Evolutionary conservation across 37 sponge, comb jelly and placozoan genomes (phyloP), one percentile per base, ranked within the genome.

Genomic region (Bolinopsis microptera): DNA sequence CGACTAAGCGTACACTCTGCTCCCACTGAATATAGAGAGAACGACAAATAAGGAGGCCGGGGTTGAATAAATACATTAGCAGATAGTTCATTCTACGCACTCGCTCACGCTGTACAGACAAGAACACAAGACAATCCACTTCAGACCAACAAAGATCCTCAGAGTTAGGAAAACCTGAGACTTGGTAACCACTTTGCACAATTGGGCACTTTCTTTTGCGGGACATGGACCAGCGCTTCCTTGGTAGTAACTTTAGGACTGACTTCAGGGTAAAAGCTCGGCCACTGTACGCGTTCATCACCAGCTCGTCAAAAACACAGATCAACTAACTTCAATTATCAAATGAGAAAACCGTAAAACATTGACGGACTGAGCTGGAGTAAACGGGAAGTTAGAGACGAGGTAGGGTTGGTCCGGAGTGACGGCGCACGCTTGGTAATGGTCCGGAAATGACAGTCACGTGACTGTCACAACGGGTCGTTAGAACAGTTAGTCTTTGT

Each of bases 161-260:
- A n/a, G n/a, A n/a, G n/a, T n/a, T n/a, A n/a, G n/a, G n/a, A 48
- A 48, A 28, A 77, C 80, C 80, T 77, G 80, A 77, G 0, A 77
- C 80, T 35, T 31, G 28, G 80, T 77, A 77, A 77, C 80, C 80
- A 34, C 16, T 27, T 1, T 31, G 36, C 1, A 34, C 35, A 16
- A 32, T 77, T 9, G 80, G 80, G 33, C 80, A 77, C 2, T 34
- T 77, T 32, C 80, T 77, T 36, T 77, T 77, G 1, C 80, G 80
- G 18, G 33, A 2, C 37, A 77, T 13, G 33, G 33, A 32, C 80
- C 80, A 77, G 5, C 61, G 61, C 13, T 13, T 48, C 5, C 61
- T 5, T 48, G 61, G 61, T 5, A 48, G 13, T 13, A 48, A 48
- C 13, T 48, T 48, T 5, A 48, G 13, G 9, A 48, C 61, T 5